Base-by-base conservation (phyloP, 2,888 invertebrate genomes). In the Iselma pallidipennis region DNA sequence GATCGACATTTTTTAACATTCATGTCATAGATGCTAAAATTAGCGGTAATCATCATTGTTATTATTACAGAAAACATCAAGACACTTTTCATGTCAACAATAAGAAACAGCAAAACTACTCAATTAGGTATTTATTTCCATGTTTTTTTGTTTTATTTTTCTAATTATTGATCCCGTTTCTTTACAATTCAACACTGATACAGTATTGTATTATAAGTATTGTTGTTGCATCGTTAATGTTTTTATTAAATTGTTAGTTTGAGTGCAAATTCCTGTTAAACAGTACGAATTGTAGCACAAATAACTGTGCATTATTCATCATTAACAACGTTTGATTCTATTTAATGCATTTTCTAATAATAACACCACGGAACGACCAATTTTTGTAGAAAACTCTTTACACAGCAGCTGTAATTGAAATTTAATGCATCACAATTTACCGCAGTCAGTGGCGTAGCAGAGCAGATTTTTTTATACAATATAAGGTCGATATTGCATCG, bases 201-300 rank as follows among this genome's bases (percentile, higher is more conserved):
- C n/a, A n/a, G n/a, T n/a, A n/a, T n/a, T n/a, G n/a, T n/a, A n/a
- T n/a, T n/a, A n/a, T n/a, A n/a, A n/a, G n/a, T n/a, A 58, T 58
- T 58, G 49, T 52, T 33, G 52, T 52, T 51, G 61, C 48, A 61
- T 57, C 52, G 52, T 56, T 52, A 50, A 28, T 9, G 37, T 54
- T 31, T 58, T 29, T 49, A 55, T 62, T 55, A 57, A 61, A 59
- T 63, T 25, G 52, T 59, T 55, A 50, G 9, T 48, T 55, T 64
- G 52, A 65, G 61, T 61, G 61, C 55, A 61, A 61, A 61, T 59
- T 61, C 59, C 26, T 61, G 65, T 61, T 61, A 55, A 58, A 50
- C 49, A 57, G 16, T 31, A 21, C 26, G 45, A 59, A 59, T 63
- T 63, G 63, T 63, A 49, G 63, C 59, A 63, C 63, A 59, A 57